A percentile compares a stretch with the other conserved stretches of the same genome.
Conservation (phyloP, 2,113 vertebrate genomes). For the Mobula birostris region DNA sequence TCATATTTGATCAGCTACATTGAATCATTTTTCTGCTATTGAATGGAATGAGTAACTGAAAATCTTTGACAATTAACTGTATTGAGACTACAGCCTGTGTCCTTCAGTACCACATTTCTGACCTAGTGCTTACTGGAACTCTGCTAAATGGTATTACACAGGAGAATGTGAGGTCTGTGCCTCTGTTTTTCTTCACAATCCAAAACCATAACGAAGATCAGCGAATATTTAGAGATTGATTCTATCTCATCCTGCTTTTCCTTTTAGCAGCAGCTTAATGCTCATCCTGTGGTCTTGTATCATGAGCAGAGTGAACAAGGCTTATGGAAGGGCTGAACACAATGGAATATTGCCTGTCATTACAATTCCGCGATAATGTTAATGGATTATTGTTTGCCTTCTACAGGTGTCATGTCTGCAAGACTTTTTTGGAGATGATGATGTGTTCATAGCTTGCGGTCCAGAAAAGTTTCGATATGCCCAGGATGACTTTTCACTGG, state of each 20-base stretch:
- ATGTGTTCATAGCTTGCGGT: conserved; percentile 93
- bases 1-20: too few relatives aligned
- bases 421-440: conserved; percentile 95
- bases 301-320: background rate
- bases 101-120: too few relatives aligned
- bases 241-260: background rate
- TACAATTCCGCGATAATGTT: background rate
- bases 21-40: too few relatives aligned
- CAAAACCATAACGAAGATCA: background rate
- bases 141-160: background rate
- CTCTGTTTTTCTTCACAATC: background rate
- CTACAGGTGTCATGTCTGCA: conserved; percentile 92
- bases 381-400: conserved; percentile 46
- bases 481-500: conserved; percentile 94
- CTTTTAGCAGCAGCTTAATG: too few relatives aligned
- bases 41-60: too few relatives aligned
- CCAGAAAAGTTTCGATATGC: conserved; percentile 97
- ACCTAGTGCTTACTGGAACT: background rate
- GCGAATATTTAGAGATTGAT: background rate
- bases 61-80: too few relatives aligned
- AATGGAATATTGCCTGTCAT: background rate
- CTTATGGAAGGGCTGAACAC: background rate
- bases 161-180: background rate
- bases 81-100: too few relatives aligned
- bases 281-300: too few relatives aligned